Evolutionary conservation across 2,113 vertebrate species (phyloP).

Genomic region (Fukomys damarensis): DNA sequence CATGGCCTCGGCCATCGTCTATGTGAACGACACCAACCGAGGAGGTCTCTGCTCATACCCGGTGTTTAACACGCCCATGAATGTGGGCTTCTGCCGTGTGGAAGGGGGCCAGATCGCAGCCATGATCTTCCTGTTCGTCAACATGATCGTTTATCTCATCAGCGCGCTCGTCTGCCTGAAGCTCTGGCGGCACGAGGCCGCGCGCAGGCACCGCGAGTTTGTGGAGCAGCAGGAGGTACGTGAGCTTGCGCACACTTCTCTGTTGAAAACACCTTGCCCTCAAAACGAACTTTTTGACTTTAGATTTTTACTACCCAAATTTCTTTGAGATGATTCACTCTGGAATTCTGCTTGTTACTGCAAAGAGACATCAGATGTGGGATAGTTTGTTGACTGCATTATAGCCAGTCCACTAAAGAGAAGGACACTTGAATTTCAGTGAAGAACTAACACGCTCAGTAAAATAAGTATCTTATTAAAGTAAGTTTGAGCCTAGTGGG

Average conservation of each 20-base stretch:
- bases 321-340: not conserved
- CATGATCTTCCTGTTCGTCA: constrained; percentile 94
- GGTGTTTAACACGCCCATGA: constrained; percentile 91
- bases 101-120: constrained; percentile 95
- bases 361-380: not conserved
- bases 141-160: constrained; percentile 91
- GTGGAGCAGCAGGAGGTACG: constrained; percentile 89
- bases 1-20: constrained; percentile 91
- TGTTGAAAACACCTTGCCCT: not conserved
- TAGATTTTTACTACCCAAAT: not conserved
- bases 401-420: not conserved
- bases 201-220: constrained; percentile 88
- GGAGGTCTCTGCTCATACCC: constrained; percentile 94
- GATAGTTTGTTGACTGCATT: not conserved
- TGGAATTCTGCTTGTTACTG: not conserved
- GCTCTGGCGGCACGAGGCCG: constrained; percentile 94
- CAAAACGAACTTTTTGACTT: not conserved
- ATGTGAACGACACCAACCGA: constrained; percentile 93
- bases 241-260: not conserved
- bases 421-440: not conserved
- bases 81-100: constrained; percentile 91
- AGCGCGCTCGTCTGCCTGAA: constrained; percentile 91
- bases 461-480: not conserved
- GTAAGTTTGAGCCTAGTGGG: not conserved
- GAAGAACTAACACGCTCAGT: not conserved